phyloP scores from a whole-genome alignment of 2,113 vertebrate genomes.

The Crypturellus undulatus region DNA sequence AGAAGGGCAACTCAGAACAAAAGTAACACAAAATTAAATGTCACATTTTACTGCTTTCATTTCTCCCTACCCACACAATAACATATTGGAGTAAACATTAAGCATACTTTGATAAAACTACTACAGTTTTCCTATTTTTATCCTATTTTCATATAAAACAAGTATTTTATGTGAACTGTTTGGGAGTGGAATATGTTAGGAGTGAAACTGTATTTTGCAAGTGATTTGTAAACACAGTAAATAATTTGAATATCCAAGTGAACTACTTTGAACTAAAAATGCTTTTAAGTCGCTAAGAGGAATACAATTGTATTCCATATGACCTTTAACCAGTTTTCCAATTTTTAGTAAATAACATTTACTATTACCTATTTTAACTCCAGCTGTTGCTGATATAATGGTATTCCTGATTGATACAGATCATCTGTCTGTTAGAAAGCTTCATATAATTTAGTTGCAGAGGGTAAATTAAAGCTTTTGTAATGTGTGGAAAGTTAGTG shows the following conservation, averaged over 20 bases:
- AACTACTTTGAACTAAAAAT: neutral
- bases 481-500: neutral
- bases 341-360: neutral
- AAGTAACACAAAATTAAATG: neutral
- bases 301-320: neutral
- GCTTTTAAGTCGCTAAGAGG: neutral
- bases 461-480: neutral
- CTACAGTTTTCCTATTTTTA: neutral
- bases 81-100: neutral
- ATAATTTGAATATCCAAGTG: neutral
- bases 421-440: neutral
- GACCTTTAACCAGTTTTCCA: neutral
- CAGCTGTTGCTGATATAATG: neutral
- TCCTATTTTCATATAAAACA: neutral
- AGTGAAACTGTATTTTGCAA: neutral
- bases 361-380: neutral
- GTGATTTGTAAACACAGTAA: neutral
- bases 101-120: neutral
- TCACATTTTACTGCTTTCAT: neutral
- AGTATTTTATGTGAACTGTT: neutral
- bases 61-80: neutral
- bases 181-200: neutral
- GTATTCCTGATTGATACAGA: neutral
- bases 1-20: neutral
- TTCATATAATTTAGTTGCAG: neutral